Evolutionary conservation across 2,888 invertebrate genomes (phyloP).

Genomic region (Lochmaea capreae): DNA sequence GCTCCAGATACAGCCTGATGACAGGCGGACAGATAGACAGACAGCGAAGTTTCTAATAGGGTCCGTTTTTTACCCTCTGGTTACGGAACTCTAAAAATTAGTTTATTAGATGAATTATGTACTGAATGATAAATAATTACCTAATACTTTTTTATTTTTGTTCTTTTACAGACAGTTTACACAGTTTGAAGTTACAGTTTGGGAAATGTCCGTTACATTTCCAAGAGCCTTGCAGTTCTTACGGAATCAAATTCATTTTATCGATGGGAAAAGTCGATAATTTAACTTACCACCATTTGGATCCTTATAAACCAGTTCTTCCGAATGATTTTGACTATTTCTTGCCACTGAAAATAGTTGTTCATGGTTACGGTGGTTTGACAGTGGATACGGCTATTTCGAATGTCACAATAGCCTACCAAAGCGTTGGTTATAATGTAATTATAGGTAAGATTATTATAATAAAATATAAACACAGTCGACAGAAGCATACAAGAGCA

Average conservation of each 20-base stretch:
- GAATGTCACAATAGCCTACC: slow-evolving; percentile 59
- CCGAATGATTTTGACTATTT: slow-evolving; percentile 52
- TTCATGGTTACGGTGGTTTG: slow-evolving; percentile 66
- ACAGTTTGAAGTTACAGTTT: slow-evolving; percentile 35
- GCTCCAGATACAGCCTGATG: no score
- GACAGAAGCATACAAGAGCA: no score
- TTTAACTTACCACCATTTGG: slow-evolving; percentile 48
- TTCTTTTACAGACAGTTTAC: slow-evolving; percentile 24
- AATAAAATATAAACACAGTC: no score
- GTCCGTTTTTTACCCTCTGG: no score
- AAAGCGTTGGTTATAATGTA: slow-evolving; percentile 58
- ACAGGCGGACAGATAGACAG: no score
- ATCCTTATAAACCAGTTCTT: slow-evolving; percentile 57
- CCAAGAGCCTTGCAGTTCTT: slow-evolving; percentile 61
- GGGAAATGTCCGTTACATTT: slow-evolving; percentile 59
- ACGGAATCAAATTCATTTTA: slow-evolving; percentile 60
- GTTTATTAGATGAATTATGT: no score
- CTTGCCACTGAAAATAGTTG: slow-evolving; percentile 58
- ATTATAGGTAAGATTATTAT: slow-evolving; percentile 56
- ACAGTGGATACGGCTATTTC: slow-evolving; percentile 60
- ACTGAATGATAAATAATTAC: no score
- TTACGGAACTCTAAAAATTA: no score
- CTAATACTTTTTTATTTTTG: neutral
- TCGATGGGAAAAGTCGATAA: slow-evolving; percentile 50
- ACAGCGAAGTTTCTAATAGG: no score